Evolutionary conservation across 1,140 invertebrate genomes (phyloP).

Genomic region (Drosophila parabipectinata): DNA sequence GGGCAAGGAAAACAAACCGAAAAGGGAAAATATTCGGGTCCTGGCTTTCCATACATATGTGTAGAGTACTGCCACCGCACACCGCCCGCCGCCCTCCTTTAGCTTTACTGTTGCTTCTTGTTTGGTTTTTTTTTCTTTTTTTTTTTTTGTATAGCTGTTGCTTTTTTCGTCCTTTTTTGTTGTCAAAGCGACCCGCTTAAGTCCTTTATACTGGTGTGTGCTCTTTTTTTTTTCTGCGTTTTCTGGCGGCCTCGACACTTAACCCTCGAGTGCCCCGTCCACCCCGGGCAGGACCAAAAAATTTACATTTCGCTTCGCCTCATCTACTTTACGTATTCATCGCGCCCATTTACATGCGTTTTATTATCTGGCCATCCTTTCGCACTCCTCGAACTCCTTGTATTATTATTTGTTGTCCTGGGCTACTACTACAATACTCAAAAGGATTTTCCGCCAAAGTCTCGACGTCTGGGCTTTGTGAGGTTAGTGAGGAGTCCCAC

Average conservation of each 20-base stretch:
- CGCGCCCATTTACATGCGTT: constrained; percentile 73
- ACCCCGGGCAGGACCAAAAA: neutral
- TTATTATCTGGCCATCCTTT: constrained; percentile 42
- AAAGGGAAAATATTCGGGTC: constrained; percentile 10
- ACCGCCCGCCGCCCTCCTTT: neutral
- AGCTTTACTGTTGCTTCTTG: constrained; percentile 7
- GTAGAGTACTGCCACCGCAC: neutral
- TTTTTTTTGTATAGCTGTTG: constrained; percentile 20
- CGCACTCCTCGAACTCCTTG: too few relatives aligned
- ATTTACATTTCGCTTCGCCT: constrained; percentile 69
- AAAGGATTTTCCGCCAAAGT: constrained; percentile 15
- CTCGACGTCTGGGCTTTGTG: neutral
- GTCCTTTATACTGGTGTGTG: constrained; percentile 37
- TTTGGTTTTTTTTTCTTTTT: neutral
- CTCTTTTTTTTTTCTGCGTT: constrained; percentile 5
- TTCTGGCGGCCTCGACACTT: constrained; percentile 25
- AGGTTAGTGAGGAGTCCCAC: constrained; percentile 11
- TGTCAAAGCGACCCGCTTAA: constrained; percentile 27
- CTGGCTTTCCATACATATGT: constrained; percentile 22
- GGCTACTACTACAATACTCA: constrained; percentile 18
- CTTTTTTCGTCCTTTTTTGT: constrained; percentile 14
- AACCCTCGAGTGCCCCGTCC: constrained; percentile 16
- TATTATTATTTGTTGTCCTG: too few relatives aligned
- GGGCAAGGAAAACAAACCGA: neutral
- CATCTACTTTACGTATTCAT: constrained; percentile 78